Conservation (phyloP, 2,888 invertebrate genomes). For the Atrina japonica region DNA sequence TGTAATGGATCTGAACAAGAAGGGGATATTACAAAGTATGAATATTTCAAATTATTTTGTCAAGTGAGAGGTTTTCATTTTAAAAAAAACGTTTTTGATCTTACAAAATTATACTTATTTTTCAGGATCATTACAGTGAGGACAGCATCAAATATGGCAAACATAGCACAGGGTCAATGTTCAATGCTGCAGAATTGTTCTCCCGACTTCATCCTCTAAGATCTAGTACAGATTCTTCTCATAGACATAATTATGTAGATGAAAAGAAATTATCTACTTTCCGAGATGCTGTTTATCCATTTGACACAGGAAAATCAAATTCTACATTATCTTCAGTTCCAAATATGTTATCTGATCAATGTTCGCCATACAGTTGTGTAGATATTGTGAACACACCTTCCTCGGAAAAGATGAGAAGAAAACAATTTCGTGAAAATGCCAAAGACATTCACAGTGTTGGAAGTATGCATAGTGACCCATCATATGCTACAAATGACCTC, state of each 20-base stretch:
- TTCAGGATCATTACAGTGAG: too few relatives aligned
- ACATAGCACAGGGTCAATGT: conserved; percentile 41
- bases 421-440: neutral
- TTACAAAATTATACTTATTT: too few relatives aligned
- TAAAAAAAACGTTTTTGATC: too few relatives aligned
- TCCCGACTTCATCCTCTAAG: conserved; percentile 41
- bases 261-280: conserved; percentile 13
- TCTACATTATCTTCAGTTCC: conserved; percentile 9
- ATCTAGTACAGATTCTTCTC: too few relatives aligned
- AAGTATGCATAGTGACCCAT: conserved; percentile 29
- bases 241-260: neutral
- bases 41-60: too few relatives aligned
- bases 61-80: too few relatives aligned
- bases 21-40: too few relatives aligned
- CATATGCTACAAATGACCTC: conserved; percentile 34
- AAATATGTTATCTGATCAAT: conserved; percentile 1
- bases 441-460: conserved; percentile 26
- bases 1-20: too few relatives aligned
- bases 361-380: conserved; percentile 57
- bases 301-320: too few relatives aligned
- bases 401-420: conserved; percentile 18
- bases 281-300: neutral
- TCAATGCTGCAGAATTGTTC: conserved; percentile 50
- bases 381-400: conserved; percentile 46
- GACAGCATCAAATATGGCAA: too few relatives aligned